phyloP scores from a whole-genome alignment of 1,140 invertebrate species.

The Piezodorus guildinii region DNA sequence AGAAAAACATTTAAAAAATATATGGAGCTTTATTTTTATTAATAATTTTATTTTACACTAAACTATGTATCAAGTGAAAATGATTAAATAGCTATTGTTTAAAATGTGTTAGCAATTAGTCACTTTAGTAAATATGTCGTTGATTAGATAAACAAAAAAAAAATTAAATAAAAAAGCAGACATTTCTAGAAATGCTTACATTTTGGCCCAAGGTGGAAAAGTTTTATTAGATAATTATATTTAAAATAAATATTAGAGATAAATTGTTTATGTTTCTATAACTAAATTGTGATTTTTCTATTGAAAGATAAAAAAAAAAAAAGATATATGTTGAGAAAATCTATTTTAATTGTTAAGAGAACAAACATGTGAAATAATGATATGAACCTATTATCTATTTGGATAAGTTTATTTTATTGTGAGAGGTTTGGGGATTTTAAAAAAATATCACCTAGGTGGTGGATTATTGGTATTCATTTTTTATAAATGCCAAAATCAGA shows the following conservation, averaged over 20 bases:
- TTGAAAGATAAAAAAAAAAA: constrained; percentile 2
- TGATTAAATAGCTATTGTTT: constrained; percentile 11
- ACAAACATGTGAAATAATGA: neutral
- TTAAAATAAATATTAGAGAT: constrained; percentile 9
- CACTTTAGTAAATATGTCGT: constrained; percentile 10
- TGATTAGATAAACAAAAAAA: constrained; percentile 13
- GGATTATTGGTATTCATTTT: too few species aligned
- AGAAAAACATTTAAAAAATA: constrained; percentile 1
- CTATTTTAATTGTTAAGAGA: constrained; percentile 5
- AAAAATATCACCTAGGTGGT: too few species aligned
- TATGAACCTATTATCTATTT: neutral
- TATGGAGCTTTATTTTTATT: constrained; percentile 16
- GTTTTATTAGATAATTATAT: constrained; percentile 12
- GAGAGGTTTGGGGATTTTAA: neutral
- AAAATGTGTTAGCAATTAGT: constrained; percentile 13
- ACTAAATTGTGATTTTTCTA: constrained; percentile 12
- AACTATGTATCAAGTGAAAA: constrained; percentile 11
- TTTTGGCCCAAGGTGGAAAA: constrained; percentile 6
- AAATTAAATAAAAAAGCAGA: neutral
- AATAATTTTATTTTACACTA: constrained; percentile 13
- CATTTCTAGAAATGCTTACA: constrained; percentile 8
- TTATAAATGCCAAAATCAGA: too few species aligned
- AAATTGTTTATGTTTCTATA: constrained; percentile 15
- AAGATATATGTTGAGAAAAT: neutral
- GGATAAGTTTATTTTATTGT: neutral